Percentiles rank a stretch among this genome's conserved stretches.
Evolutionary conservation across 2,888 invertebrate species (phyloP).

Genomic region (Amphipoea lucens): DNA sequence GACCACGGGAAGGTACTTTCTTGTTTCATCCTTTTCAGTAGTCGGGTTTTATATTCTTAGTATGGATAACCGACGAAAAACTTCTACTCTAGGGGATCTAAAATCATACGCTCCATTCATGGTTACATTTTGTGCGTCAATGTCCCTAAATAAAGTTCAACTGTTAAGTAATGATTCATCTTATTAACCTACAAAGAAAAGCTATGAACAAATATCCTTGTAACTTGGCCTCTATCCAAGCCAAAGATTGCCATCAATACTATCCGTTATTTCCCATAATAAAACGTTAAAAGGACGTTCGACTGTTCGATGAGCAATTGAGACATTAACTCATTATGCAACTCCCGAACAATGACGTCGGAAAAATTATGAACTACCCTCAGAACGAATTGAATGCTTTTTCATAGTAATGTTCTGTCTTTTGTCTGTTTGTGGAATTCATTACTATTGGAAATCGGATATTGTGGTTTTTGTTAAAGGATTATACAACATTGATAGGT

Average conservation of each 20-base stretch:
- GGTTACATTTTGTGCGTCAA: too few relatives aligned
- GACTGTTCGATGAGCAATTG: slow-evolving; percentile 10
- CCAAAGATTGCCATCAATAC: slow-evolving; percentile 23
- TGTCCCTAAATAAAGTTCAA: too few relatives aligned
- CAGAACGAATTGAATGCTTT: not conserved
- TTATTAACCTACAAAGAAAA: not conserved
- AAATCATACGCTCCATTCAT: too few relatives aligned
- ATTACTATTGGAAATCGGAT: slow-evolving; percentile 1
- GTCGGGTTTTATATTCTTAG: not conserved
- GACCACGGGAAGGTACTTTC: too few relatives aligned
- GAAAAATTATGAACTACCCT: slow-evolving; percentile 26
- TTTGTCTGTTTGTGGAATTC: slow-evolving; percentile 15
- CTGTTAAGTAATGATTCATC: not conserved
- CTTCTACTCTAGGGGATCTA: too few relatives aligned
- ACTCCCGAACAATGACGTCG: slow-evolving; percentile 32
- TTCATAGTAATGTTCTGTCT: slow-evolving; percentile 2
- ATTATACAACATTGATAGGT: not conserved
- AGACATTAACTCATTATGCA: slow-evolving; percentile 28
- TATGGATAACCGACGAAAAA: not conserved
- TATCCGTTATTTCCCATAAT: slow-evolving; percentile 4
- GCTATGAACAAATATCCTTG: not conserved
- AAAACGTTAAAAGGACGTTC: slow-evolving; percentile 7
- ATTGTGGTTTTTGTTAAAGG: not conserved
- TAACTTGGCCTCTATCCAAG: slow-evolving; percentile 26
- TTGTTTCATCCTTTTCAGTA: too few relatives aligned